Conservation (phyloP, 2,113 vertebrate species). For the Rhea pennata region DNA sequence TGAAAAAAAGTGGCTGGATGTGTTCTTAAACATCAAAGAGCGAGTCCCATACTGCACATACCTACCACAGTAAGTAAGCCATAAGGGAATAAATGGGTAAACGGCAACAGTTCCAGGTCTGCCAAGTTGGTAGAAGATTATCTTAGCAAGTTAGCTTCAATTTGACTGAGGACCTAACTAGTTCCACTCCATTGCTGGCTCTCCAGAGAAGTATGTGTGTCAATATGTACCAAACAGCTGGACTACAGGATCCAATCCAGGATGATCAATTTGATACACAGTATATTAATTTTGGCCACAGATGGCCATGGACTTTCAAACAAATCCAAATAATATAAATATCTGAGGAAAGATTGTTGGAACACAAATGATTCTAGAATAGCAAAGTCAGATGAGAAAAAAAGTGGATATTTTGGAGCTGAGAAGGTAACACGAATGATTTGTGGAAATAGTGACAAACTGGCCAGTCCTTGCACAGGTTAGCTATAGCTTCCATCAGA, state of each 20-base stretch:
- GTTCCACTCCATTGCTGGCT: neutral
- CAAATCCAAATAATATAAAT: neutral
- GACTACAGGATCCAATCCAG: neutral
- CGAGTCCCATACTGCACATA: rapidly evolving
- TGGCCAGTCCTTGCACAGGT: neutral
- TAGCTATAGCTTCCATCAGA: neutral
- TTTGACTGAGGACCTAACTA: neutral
- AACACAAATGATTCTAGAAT: neutral
- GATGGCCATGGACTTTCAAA: neutral
- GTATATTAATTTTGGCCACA: neutral
- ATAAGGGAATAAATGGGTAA: neutral
- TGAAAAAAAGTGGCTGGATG: neutral
- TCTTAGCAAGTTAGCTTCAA: neutral
- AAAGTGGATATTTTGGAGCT: neutral
- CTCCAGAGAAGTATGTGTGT: neutral
- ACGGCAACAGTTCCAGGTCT: neutral
- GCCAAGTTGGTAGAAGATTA: neutral
- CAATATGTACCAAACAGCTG: neutral
- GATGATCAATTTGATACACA: neutral
- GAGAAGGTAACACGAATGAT: neutral
- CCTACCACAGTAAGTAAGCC: neutral
- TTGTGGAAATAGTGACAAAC: neutral
- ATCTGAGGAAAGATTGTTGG: neutral
- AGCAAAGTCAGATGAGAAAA: neutral
- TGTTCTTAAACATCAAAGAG: neutral